These are phyloP conservation scores for Nothura maculosa DNA, from an alignment of 2,797 vertebrate genomes.

Conservation along the genomic window DNA sequence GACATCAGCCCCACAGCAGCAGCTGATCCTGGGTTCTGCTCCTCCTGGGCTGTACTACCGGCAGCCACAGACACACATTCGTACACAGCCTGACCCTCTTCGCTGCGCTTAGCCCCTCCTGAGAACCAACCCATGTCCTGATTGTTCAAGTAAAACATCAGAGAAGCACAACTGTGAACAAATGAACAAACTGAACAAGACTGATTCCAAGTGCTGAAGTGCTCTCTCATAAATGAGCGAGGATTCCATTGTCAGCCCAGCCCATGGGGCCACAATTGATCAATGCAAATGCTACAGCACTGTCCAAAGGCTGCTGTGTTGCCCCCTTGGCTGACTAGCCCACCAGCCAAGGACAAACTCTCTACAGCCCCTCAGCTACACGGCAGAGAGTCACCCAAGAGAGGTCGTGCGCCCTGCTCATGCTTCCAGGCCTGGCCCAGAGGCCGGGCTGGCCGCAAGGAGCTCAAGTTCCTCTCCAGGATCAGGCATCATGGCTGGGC, in stretches of 20 bases:
- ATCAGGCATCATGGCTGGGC: background rate
- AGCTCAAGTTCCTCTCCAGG: background rate
- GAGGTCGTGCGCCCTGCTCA: background rate
- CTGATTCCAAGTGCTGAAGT: background rate
- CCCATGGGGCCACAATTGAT: background rate
- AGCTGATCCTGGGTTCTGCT: background rate
- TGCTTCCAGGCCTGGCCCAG: background rate
- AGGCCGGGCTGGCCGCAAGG: background rate
- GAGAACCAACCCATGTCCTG: background rate
- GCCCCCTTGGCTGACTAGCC: background rate
- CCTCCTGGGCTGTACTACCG: background rate
- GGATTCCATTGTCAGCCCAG: background rate
- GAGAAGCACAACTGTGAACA: background rate
- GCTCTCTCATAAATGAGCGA: background rate
- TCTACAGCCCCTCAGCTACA: background rate
- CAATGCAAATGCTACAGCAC: background rate
- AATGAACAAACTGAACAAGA: background rate
- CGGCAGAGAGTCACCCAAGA: background rate
- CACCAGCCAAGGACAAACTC: background rate
- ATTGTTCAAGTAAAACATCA: background rate
- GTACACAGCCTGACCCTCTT: background rate
- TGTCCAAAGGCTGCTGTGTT: background rate
- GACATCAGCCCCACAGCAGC: background rate
- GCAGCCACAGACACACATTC: background rate
- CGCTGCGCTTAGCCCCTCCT: background rate